These are phyloP conservation scores for Sapajus apella DNA, from an alignment of 2,113 vertebrate genomes.

Conservation along the genomic window DNA sequence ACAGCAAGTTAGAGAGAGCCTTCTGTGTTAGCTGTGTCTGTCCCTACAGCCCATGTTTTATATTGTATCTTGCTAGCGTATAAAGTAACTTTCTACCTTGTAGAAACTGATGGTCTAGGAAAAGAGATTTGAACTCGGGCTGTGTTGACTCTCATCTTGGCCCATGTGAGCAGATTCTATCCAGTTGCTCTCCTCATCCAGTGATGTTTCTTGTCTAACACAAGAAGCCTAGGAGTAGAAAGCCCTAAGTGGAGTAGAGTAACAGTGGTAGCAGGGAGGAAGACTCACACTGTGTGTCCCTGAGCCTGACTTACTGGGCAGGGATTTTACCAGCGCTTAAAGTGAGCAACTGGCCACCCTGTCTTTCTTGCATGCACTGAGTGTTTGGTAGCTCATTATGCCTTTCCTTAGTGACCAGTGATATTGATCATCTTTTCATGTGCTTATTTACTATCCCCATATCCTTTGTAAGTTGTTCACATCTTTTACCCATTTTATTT, in stretches of 20 bases:
- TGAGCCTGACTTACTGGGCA: neutral
- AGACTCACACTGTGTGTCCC: neutral
- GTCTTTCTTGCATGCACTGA: neutral
- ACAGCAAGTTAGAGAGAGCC: neutral
- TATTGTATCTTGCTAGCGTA: neutral
- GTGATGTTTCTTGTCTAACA: neutral
- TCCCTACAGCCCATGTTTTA: neutral
- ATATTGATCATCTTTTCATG: neutral
- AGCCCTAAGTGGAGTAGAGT: neutral
- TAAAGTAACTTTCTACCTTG: slow-evolving; percentile 15
- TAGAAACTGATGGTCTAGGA: slow-evolving; percentile 31
- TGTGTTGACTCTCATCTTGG: neutral
- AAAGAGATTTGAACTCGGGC: neutral
- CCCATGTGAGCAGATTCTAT: neutral
- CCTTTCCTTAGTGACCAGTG: neutral
- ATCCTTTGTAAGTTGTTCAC: neutral
- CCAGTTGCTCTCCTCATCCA: neutral
- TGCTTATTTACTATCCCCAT: neutral
- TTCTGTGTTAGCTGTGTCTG: neutral
- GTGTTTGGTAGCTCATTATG: neutral
- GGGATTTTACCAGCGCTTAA: neutral
- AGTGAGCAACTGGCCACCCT: neutral
- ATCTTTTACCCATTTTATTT: neutral
- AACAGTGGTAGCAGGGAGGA: neutral
- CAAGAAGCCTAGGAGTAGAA: neutral